Percentiles rank a stretch among this genome's conserved stretches.
Conservation (phyloP, 2,888 invertebrate species). For the Philaethria dido region DNA sequence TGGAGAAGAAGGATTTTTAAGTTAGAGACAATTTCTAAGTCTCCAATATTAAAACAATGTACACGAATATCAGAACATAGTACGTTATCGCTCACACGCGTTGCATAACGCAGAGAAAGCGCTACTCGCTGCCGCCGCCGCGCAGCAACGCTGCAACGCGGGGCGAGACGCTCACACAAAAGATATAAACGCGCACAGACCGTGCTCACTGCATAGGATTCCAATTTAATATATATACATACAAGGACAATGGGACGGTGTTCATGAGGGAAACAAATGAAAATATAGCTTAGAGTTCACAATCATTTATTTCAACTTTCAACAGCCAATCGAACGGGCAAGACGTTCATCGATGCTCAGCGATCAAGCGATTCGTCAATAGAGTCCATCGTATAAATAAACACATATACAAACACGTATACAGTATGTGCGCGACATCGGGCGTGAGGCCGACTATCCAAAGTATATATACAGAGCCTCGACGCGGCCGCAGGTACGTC, state of each 20-base stretch:
- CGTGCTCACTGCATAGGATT: conserved; percentile 22
- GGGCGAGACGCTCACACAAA: conserved; percentile 43
- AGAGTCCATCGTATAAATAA: conserved; percentile 48
- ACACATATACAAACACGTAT: conserved; percentile 49
- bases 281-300: conserved; percentile 43
- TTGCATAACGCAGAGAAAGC: conserved; percentile 30
- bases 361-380: conserved; percentile 45
- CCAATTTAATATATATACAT: conserved; percentile 22
- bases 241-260: not conserved
- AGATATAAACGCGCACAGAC: conserved; percentile 64
- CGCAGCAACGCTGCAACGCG: not conserved
- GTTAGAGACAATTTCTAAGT: not conserved
- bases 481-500: conserved; percentile 43
- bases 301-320: conserved; percentile 56
- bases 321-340: conserved; percentile 68
- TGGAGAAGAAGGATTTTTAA: not conserved
- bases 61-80: not conserved
- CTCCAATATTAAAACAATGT: not conserved
- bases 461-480: conserved; percentile 49
- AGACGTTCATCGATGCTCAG: conserved; percentile 47
- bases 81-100: not conserved
- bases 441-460: conserved; percentile 41
- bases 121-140: not conserved
- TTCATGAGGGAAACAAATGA: conserved; percentile 2
- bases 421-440: conserved; percentile 44